Conservation (phyloP, 2,797 vertebrate species). For the Tympanoctomys barrerae region DNA sequence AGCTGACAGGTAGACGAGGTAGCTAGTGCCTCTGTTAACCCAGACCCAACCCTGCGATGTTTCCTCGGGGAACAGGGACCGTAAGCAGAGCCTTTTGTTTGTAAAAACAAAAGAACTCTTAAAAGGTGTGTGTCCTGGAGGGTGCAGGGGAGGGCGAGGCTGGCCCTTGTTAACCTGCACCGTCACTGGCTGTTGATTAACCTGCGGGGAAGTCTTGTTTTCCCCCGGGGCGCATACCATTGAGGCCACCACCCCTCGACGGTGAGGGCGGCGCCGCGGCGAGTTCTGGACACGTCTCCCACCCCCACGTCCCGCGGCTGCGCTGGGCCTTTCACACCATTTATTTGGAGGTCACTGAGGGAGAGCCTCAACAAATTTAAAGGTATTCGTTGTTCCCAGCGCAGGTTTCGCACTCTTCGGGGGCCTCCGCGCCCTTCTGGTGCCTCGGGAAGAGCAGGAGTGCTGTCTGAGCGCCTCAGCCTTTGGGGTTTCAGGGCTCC, state of each 20-base stretch:
- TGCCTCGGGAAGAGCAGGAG: background rate
- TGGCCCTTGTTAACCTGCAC: slow-evolving; percentile 73
- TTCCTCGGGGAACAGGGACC: slow-evolving; percentile 64
- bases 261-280: background rate
- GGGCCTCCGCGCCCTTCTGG: background rate
- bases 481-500: background rate
- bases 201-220: slow-evolving; percentile 77
- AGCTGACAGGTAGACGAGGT: slow-evolving; percentile 65
- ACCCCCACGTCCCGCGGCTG: background rate
- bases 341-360: background rate
- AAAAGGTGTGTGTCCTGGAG: slow-evolving; percentile 35
- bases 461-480: background rate
- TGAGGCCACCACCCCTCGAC: slow-evolving; percentile 72
- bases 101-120: slow-evolving; percentile 77
- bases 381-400: background rate
- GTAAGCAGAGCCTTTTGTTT: slow-evolving; percentile 69
- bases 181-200: slow-evolving; percentile 87
- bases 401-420: background rate
- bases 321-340: background rate
- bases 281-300: slow-evolving; percentile 4
- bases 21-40: slow-evolving; percentile 79
- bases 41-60: slow-evolving; percentile 46
- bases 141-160: background rate
- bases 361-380: background rate
- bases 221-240: slow-evolving; percentile 79